phyloP scores from a whole-genome alignment of 2,797 vertebrate genomes.

The Micromesistius poutassou region DNA sequence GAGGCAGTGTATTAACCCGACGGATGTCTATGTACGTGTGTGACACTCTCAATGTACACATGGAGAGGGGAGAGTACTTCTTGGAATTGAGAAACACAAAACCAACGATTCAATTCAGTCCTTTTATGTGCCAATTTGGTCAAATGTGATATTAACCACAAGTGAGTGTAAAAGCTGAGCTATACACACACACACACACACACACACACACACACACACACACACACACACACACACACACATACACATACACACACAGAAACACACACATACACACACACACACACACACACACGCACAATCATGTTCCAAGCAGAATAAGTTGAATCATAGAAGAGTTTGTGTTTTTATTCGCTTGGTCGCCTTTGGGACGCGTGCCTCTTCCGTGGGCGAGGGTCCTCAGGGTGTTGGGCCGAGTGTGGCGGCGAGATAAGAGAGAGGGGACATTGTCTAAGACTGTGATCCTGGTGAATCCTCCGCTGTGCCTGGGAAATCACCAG shows the following conservation, averaged over 20 bases:
- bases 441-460: slow-evolving; percentile 64
- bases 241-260: neutral
- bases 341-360: neutral
- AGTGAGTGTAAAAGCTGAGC: neutral
- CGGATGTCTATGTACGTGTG: neutral
- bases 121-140: too few relatives aligned
- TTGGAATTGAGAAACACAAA: too few relatives aligned
- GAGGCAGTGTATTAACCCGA: neutral
- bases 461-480: slow-evolving; percentile 64
- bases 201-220: neutral
- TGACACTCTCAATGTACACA: neutral
- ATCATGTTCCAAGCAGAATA: neutral
- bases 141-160: neutral
- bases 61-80: too few relatives aligned
- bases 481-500: slow-evolving; percentile 43
- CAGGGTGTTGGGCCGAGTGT: slow-evolving; percentile 43
- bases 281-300: neutral
- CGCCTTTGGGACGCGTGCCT: neutral
- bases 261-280: neutral
- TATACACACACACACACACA: neutral
- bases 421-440: slow-evolving; percentile 66
- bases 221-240: slow-evolving; percentile 7
- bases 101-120: too few relatives aligned
- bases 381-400: neutral
- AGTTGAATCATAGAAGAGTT: neutral